Conservation (phyloP, 2,797 vertebrate genomes). For the Sibirionetta formosa region DNA sequence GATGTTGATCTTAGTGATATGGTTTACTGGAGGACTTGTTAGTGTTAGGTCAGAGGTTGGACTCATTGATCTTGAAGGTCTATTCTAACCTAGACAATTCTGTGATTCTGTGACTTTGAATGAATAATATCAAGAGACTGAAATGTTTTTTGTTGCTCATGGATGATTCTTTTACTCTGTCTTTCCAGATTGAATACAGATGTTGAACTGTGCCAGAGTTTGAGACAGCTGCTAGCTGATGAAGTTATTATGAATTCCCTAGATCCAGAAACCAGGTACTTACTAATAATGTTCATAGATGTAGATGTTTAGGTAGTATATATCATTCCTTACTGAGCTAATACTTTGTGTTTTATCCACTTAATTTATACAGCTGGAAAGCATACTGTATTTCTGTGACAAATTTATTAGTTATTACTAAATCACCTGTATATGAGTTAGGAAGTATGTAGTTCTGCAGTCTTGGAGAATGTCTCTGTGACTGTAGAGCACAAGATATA, state of each 20-base stretch:
- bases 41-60: too few species aligned
- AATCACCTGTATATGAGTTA: neutral
- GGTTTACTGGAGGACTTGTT: too few species aligned
- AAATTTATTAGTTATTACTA: neutral
- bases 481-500: neutral
- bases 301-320: neutral
- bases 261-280: constrained; percentile 93
- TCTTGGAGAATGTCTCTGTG: neutral
- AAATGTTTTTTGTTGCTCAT: neutral
- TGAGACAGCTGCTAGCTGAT: constrained; percentile 89
- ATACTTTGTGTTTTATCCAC: neutral
- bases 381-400: neutral
- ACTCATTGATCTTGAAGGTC: too few species aligned
- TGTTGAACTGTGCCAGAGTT: constrained; percentile 92
- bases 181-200: constrained; percentile 94
- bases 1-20: too few species aligned
- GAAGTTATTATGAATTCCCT: constrained; percentile 86
- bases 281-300: neutral
- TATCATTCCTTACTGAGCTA: neutral
- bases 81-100: too few species aligned
- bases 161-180: neutral
- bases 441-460: neutral
- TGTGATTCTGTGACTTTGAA: neutral
- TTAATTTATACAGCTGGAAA: neutral
- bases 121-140: neutral